A percentile compares a stretch with the other conserved stretches of the same genome.
Conservation (phyloP, 2,888 invertebrate species). For the Erebia palarica region DNA sequence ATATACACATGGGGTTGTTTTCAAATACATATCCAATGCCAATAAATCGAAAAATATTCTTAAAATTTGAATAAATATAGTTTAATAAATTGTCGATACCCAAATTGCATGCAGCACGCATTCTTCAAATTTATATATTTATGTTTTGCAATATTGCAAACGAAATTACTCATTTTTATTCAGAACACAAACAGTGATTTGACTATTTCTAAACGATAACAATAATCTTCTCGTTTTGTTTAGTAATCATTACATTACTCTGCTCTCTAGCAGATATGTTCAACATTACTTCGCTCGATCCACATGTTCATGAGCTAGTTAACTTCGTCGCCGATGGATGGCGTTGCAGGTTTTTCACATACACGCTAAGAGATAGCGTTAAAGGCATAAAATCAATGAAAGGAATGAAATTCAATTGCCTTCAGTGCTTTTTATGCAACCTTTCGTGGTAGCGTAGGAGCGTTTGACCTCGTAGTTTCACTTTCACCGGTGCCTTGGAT, state of each 20-base stretch:
- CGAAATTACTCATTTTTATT: too few species aligned
- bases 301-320: constrained; percentile 7
- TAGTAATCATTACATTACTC: not conserved
- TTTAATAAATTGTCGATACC: too few species aligned
- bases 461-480: constrained; percentile 57
- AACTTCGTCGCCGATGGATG: constrained; percentile 40
- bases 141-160: too few species aligned
- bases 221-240: not conserved
- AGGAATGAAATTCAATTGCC: constrained; percentile 39
- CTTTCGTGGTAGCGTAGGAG: constrained; percentile 34
- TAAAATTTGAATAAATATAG: too few species aligned
- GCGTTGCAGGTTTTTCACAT: constrained; percentile 36
- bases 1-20: constrained; percentile 35
- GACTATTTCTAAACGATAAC: too few species aligned
- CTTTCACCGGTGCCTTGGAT: constrained; percentile 68
- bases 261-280: constrained; percentile 24
- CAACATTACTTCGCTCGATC: not conserved
- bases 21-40: not conserved
- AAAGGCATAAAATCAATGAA: constrained; percentile 32
- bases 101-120: too few species aligned
- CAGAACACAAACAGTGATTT: too few species aligned
- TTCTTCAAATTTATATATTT: not conserved
- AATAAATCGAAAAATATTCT: too few species aligned
- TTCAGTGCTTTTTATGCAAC: constrained; percentile 41
- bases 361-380: constrained; percentile 55